Evolutionary conservation across 2,797 vertebrate genomes (phyloP).

Genomic region (Pseudochirops corinnae): DNA sequence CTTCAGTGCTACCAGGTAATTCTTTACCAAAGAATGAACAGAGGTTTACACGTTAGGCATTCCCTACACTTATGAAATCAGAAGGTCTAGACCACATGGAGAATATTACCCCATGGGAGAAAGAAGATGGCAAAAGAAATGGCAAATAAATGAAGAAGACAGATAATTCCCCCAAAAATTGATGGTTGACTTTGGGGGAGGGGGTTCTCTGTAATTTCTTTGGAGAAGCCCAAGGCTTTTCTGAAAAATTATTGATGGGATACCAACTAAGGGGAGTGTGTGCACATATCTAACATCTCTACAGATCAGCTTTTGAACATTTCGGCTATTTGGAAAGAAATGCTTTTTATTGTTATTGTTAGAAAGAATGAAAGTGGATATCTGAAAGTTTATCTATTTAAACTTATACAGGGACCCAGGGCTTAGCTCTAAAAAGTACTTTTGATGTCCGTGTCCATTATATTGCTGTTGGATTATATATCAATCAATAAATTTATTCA

Average conservation of each 20-base stretch:
- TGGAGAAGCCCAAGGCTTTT: constrained; percentile 24
- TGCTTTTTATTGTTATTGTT: background rate
- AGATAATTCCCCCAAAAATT: background rate
- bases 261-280: background rate
- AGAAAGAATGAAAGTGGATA: background rate
- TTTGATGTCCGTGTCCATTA: background rate
- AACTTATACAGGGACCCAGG: background rate
- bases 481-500: background rate
- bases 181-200: background rate
- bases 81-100: background rate
- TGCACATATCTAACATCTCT: background rate
- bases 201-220: background rate
- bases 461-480: background rate
- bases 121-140: too few species aligned
- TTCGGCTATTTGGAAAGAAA: background rate
- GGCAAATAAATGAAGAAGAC: constrained; percentile 4
- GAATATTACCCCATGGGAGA: too few species aligned
- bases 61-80: background rate
- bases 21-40: background rate
- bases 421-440: background rate
- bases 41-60: too few species aligned
- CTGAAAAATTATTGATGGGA: constrained; percentile 25
- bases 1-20: background rate
- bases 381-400: background rate
- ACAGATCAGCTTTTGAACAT: background rate